Base-by-base conservation (phyloP, 2,113 vertebrate species). In the Sminthopsis crassicaudata region DNA sequence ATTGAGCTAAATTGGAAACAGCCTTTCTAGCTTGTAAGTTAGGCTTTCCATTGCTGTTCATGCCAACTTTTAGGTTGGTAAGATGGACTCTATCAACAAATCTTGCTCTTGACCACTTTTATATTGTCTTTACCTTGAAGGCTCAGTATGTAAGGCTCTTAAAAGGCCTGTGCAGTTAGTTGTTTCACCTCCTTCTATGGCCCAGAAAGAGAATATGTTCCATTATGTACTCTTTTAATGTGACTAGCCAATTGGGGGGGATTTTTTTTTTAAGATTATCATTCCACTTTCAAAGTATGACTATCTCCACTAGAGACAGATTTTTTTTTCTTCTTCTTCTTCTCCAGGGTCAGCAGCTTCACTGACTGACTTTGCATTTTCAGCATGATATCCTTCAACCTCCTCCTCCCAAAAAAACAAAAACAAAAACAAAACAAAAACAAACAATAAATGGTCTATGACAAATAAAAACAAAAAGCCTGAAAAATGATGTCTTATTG, bases 401-500 rank as follows among this genome's bases (percentile, higher is more conserved):
- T 7, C 48, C 8, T 48, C 48, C 48, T 7, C 48, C 48, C 48
- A 50, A 50, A 5, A 50, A 48, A 48, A 48, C 5, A 48, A 48
- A 48, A 48, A 48, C 5, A 48, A 50, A 50, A 50, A 50, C 50
- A 7, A 48, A 48, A 48, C 2, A 50, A 8, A 50, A 50, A 57
- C 93, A 51, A 95, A 96, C 14, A 25, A 93, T 94, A 90, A 95
- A 96, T 96, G 48, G 26, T 97, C 94, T 9, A 84, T 53, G 92
- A 92, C 94, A 97, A 95, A 93, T 26, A 96, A 96, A 98, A 96
- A 90, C 93, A 84, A 84, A 84, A 84, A 95, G 51, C 24, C 48
- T 97, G 91, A 96, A 92, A 98, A 97, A 97, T 97, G 93, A 96
- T 57, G 89, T 46, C 95, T 98, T 96, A 96, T 97, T 97, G 48